Conservation (phyloP, 1,140 invertebrate species). For the Bombus terrestris region DNA sequence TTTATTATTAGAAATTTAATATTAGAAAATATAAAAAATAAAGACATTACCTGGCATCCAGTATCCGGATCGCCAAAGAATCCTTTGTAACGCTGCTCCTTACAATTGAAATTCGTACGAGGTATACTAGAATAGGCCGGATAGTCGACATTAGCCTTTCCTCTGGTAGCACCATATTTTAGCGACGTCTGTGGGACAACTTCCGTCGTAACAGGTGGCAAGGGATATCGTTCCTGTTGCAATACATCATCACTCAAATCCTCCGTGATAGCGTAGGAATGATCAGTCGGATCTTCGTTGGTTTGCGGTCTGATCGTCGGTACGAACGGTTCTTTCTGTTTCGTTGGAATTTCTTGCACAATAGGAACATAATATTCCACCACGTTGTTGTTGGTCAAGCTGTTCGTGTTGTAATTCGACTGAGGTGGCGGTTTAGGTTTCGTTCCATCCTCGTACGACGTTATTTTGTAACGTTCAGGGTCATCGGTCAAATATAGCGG, state of each 20-base stretch:
- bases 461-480: slow-evolving; percentile 53
- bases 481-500: slow-evolving; percentile 64
- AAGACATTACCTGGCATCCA: slow-evolving; percentile 87
- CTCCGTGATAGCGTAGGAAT: slow-evolving; percentile 72
- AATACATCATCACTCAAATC: slow-evolving; percentile 66
- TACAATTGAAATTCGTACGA: slow-evolving; percentile 91
- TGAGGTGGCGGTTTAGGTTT: background rate
- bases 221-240: slow-evolving; percentile 65
- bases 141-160: slow-evolving; percentile 92
- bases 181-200: slow-evolving; percentile 65
- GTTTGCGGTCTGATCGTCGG: slow-evolving; percentile 33
- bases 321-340: slow-evolving; percentile 51
- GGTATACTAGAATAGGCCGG: slow-evolving; percentile 90
- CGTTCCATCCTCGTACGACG: slow-evolving; percentile 29
- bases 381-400: slow-evolving; percentile 59
- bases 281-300: slow-evolving; percentile 52
- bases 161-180: slow-evolving; percentile 87
- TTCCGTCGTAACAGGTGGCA: slow-evolving; percentile 59
- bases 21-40: background rate
- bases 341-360: slow-evolving; percentile 71
- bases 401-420: slow-evolving; percentile 34
- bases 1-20: background rate
- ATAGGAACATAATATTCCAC: slow-evolving; percentile 75
- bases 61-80: slow-evolving; percentile 95
- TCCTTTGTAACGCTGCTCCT: slow-evolving; percentile 93